Evolutionary conservation across 2,797 vertebrate genomes (phyloP).

Genomic region (Gorsachius magnificus): DNA sequence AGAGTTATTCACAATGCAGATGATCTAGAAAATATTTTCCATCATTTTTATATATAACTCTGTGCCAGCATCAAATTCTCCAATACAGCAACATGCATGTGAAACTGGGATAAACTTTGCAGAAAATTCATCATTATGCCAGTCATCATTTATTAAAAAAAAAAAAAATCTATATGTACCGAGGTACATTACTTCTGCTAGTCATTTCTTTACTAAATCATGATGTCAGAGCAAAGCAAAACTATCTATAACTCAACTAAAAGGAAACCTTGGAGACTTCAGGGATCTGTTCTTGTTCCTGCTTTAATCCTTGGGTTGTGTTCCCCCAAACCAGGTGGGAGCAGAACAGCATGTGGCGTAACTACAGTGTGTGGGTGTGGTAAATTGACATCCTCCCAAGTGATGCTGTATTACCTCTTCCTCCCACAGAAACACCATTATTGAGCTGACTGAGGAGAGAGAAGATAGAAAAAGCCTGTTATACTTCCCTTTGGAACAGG

Average conservation of each 20-base stretch:
- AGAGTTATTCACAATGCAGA: not conserved
- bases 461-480: not conserved
- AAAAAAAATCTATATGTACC: not conserved
- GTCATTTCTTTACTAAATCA: not conserved
- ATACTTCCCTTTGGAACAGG: not conserved
- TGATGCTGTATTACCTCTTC: not conserved
- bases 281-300: not conserved
- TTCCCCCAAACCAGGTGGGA: not conserved
- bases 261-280: not conserved
- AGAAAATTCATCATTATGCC: not conserved
- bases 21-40: not conserved
- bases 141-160: not conserved
- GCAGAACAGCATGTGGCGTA: not conserved
- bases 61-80: not conserved
- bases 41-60: not conserved
- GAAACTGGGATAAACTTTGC: not conserved
- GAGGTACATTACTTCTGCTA: not conserved
- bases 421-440: not conserved
- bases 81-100: not conserved
- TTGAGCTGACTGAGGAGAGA: not conserved
- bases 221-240: not conserved
- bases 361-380: not conserved
- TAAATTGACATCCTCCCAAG: not conserved
- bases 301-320: not conserved
- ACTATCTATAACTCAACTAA: not conserved